These are phyloP conservation scores for Cheumatopsyche charites DNA, from an alignment of 1,140 invertebrate species.

Conservation along the genomic window DNA sequence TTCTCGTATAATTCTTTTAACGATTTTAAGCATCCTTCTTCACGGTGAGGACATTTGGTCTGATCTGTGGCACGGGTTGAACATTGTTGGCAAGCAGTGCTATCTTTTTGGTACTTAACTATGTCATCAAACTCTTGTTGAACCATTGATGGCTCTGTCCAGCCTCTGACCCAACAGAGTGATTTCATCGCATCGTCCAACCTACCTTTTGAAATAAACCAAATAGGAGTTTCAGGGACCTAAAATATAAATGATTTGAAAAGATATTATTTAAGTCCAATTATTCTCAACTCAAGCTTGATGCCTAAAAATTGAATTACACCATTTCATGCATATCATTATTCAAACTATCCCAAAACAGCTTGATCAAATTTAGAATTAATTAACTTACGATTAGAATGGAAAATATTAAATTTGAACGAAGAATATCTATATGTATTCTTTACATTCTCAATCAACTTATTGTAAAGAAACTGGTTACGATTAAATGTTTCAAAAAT, in stretches of 20 bases:
- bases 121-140: slow-evolving; percentile 59
- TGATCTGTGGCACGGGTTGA: neutral
- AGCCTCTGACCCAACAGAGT: slow-evolving; percentile 62
- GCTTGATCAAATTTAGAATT: no score
- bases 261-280: slow-evolving; percentile 2
- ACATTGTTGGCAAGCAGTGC: slow-evolving; percentile 52
- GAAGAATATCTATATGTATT: no score
- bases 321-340: no score
- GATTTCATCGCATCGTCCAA: slow-evolving; percentile 60
- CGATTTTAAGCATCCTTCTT: slow-evolving; percentile 17
- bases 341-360: no score
- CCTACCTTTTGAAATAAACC: slow-evolving; percentile 62
- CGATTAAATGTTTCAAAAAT: no score
- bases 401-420: no score
- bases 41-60: slow-evolving; percentile 36
- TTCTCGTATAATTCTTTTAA: slow-evolving; percentile 50
- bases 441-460: no score
- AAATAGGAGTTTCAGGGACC: slow-evolving; percentile 73
- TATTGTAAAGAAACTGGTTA: no score
- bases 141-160: slow-evolving; percentile 57
- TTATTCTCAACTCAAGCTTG: no score
- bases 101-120: slow-evolving; percentile 52
- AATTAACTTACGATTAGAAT: no score
- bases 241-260: slow-evolving; percentile 44
- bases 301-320: no score